These are phyloP conservation scores for Arvicola amphibius DNA, from an alignment of 2,797 vertebrate species.

Conservation along the genomic window DNA sequence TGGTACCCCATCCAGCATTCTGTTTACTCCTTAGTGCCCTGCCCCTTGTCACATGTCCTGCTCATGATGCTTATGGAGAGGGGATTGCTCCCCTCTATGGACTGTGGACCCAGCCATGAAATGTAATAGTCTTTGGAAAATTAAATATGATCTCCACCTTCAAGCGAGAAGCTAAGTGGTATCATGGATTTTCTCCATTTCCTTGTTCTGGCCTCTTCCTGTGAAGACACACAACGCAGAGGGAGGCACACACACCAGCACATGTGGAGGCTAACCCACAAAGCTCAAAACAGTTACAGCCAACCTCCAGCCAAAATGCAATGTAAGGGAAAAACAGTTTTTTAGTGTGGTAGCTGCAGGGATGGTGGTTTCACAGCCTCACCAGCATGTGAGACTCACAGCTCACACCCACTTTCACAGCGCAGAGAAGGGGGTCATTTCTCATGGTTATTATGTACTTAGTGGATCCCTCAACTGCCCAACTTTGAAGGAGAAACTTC, in stretches of 20 bases:
- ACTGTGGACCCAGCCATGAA: not conserved
- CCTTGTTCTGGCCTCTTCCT: not conserved
- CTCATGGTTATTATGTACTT: not conserved
- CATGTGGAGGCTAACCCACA: not conserved
- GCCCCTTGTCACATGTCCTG: not conserved
- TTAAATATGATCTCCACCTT: not conserved
- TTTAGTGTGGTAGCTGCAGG: not conserved
- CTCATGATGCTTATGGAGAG: not conserved
- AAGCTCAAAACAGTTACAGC: not conserved
- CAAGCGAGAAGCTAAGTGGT: not conserved
- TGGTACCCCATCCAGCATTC: too few species aligned
- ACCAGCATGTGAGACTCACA: not conserved
- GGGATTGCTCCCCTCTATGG: accelerated
- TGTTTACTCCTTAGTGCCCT: not conserved
- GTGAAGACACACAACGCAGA: not conserved
- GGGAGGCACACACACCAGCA: not conserved
- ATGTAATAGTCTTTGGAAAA: not conserved
- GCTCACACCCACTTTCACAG: not conserved
- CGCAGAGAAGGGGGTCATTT: not conserved
- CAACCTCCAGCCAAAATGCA: not conserved
- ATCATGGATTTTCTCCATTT: not conserved
- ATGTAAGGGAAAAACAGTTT: not conserved
- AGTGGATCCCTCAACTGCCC: not conserved
- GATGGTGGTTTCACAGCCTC: not conserved
- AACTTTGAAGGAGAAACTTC: not conserved